A percentile compares a stretch with the other conserved stretches of the same genome.
Conservation (phyloP, 2,797 vertebrate genomes). For the Alouatta caraya region DNA sequence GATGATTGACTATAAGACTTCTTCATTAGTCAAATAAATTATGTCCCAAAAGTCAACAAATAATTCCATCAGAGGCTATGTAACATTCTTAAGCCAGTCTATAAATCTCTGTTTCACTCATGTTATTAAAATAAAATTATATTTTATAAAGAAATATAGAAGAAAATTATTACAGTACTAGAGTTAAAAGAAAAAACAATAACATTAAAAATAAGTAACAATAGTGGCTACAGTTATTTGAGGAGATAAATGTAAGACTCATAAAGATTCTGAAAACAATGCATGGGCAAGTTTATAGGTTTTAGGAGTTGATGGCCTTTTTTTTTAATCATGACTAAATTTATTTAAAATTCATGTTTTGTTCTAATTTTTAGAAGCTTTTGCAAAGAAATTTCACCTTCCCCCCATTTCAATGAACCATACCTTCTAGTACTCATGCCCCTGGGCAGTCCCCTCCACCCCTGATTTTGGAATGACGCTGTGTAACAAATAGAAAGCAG, state of each 20-base stretch:
- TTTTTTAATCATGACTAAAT: not conserved
- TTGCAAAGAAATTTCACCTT: not conserved
- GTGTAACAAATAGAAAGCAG: not conserved
- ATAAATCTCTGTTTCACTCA: not conserved
- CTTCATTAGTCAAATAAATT: not conserved
- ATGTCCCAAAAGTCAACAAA: not conserved
- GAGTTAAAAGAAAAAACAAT: not conserved
- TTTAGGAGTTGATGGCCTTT: not conserved
- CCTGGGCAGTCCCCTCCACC: not conserved
- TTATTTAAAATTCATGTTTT: not conserved
- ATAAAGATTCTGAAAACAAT: not conserved
- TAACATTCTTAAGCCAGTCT: not conserved
- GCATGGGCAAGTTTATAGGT: not conserved
- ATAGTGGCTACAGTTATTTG: not conserved
- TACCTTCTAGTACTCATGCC: not conserved
- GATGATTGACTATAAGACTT: not conserved
- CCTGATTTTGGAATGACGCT: not conserved
- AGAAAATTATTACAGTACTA: not conserved
- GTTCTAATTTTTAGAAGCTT: not conserved
- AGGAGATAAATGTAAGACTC: not conserved
- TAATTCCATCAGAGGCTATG: not conserved
- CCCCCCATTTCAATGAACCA: not conserved
- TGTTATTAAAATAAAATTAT: not conserved
- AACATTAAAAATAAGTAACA: not conserved
- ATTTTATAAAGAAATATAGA: not conserved